These are phyloP conservation scores for Leptinotarsa lineolata DNA, from an alignment of 1,140 invertebrate genomes.

Conservation along the genomic window DNA sequence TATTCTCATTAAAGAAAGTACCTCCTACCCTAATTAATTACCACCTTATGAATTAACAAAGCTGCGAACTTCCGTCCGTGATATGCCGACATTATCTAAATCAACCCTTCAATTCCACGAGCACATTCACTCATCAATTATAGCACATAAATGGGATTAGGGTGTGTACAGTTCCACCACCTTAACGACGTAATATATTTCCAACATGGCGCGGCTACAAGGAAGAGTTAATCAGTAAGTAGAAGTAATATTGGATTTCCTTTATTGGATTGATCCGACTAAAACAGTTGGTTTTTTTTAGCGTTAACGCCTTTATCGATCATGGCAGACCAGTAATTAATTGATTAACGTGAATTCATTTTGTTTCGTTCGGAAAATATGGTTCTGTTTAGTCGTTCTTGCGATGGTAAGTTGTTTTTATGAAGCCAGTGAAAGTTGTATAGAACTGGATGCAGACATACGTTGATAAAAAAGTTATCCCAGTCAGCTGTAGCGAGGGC, in stretches of 20 bases:
- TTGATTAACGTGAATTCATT: background rate
- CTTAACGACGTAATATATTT: slow-evolving; percentile 6
- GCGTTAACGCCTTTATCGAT: slow-evolving; percentile 2
- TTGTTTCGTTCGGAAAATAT: background rate
- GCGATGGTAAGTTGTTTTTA: background rate
- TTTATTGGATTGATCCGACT: slow-evolving; percentile 1
- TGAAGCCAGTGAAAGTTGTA: too few relatives aligned
- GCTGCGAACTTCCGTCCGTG: background rate
- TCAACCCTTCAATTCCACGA: slow-evolving; percentile 5
- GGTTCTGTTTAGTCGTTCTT: background rate
- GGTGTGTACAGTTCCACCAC: background rate
- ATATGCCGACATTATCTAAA: background rate
- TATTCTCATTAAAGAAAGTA: too few relatives aligned
- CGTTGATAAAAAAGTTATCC: too few relatives aligned
- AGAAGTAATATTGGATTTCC: slow-evolving; percentile 8
- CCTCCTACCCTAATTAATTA: too few relatives aligned
- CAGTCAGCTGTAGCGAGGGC: too few relatives aligned
- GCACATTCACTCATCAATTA: background rate
- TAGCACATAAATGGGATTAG: background rate
- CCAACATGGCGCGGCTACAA: background rate
- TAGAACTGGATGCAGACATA: too few relatives aligned
- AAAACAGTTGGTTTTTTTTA: background rate
- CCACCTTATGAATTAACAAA: background rate
- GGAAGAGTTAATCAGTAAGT: slow-evolving; percentile 6
- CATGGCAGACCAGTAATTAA: background rate